Evolutionary conservation across 2,797 vertebrate genomes (phyloP), one percentile per base, ranked within the genome.

Genomic region (Spheniscus humboldti): DNA sequence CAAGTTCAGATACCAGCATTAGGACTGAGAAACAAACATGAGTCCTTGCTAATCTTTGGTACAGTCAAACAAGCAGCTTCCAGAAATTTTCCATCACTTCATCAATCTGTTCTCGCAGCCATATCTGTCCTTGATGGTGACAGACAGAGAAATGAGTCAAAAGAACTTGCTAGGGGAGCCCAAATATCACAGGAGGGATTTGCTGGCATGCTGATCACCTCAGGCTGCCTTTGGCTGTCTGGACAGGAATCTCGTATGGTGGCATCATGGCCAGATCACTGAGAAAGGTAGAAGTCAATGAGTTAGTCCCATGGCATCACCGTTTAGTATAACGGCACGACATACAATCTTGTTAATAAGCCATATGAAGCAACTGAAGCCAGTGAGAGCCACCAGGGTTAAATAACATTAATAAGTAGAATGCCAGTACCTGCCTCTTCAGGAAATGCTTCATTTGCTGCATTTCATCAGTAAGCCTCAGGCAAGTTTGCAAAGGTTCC

Each of bases 21-120:
- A 50, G 11, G 53, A 45, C 28, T 52, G 35, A 75, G 35, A 62
- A 88, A 66, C 6, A 64, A 64, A 31, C 6, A 23, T 13, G 5
- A 0, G 1, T 28, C n/a, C 45, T 64, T 79, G 28, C 11, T 74
- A 33, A 52, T 60, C 63, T 60, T 59, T n/a, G 20, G 6, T 45
- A 50, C 6, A 52, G 33, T 55, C 52, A 71, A 56, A 69, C 20
- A 33, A 59, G 37, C 60, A 47, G 43, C n/a, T 63, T 87, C 60
- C 84, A 82, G 75, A 37, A 45, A 45, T 62, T 88, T 90, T 86
- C 64, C 14, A 62, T 66, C 57, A 56, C 27, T 91, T 92, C 76
- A 75, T 92, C 75, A 78, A 60, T 77, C 79, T 86, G 43, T 88
- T 90, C 59, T 59, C 7, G 4, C 33, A 88, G 55, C 63, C 55